phyloP scores from a whole-genome alignment of 2,888 invertebrate species.

The Troides aeacus region DNA sequence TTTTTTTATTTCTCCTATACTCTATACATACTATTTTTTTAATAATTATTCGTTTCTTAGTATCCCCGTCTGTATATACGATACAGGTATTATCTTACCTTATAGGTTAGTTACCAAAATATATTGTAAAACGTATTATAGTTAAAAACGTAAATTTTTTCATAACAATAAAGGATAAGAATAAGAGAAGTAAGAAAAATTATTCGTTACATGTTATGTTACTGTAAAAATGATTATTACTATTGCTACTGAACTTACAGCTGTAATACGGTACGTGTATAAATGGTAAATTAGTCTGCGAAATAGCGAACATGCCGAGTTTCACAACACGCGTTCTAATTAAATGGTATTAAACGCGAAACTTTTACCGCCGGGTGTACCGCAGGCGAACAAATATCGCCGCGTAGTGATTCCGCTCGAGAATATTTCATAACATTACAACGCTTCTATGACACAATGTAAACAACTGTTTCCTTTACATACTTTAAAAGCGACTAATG shows the following conservation, averaged over 20 bases:
- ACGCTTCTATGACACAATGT: conserved; percentile 6
- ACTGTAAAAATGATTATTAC: neutral
- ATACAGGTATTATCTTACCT: too few relatives aligned
- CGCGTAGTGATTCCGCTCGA: conserved; percentile 16
- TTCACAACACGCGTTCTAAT: conserved; percentile 18
- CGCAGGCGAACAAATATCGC: conserved; percentile 7
- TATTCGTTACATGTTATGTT: neutral
- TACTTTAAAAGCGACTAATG: neutral
- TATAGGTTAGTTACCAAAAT: too few relatives aligned
- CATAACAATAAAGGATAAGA: too few relatives aligned
- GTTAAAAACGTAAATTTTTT: too few relatives aligned
- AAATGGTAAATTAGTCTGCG: neutral
- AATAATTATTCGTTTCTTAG: too few relatives aligned
- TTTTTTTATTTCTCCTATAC: too few relatives aligned
- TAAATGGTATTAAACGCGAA: conserved; percentile 7
- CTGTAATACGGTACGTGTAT: neutral
- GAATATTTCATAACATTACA: conserved; percentile 22
- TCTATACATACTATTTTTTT: too few relatives aligned
- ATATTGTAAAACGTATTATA: too few relatives aligned
- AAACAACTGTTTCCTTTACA: neutral
- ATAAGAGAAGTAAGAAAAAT: too few relatives aligned
- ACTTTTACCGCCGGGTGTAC: conserved; percentile 15
- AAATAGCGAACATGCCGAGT: conserved; percentile 9
- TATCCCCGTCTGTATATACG: too few relatives aligned
- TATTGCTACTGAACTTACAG: neutral